Evolutionary conservation across 2,888 invertebrate species (phyloP), one percentile per base, ranked within the genome.

Genomic region (Hyles lineata): DNA sequence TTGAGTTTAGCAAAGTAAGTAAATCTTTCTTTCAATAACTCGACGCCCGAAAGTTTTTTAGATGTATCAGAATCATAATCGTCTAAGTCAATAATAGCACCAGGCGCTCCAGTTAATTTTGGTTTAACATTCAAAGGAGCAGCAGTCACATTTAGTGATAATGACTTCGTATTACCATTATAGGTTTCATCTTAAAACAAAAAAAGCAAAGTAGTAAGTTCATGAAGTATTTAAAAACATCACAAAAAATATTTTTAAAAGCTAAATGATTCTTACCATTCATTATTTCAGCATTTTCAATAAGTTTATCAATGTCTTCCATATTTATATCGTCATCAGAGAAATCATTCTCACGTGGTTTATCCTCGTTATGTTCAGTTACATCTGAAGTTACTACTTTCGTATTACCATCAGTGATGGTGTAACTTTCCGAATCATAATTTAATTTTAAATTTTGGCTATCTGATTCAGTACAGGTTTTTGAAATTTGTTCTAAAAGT

Each of bases 21-120:
- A 85, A 97, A 97, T 76, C 97, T 95, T 79, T 97, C 95, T 86
- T 97, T 96, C 52, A 98, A 92, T 73, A 95, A 91, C 76, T 96
- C 95, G 9, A 98, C 92, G 15, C 97, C 97, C 63, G 95, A 95
- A 7, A 95, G 83, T 76, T 93, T 90, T 76, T 84, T 90, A 77
- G 87, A 78, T 4, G 75, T 76, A 17, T 70, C 73, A 50, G 83
- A 75, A 73, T 83, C 85, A 74, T 75, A 79, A 21, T 83, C 86
- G 79, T 91, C 89, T 67, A 94, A 83, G 78, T 93, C 89, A 75
- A 94, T 94, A 9, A 94, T 80, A 89, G 90, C 94, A 15, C 95
- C 95, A 8, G 95, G 95, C 19, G 86, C 84, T n/a, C 95, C 96
- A 35, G 86, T 93, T 72, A 96, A 79, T 80, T 85, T 95, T 2